These are phyloP conservation scores for Montipora capricornis DNA, from an alignment of 64 coral and sea anemone species.

Conservation along the genomic window DNA sequence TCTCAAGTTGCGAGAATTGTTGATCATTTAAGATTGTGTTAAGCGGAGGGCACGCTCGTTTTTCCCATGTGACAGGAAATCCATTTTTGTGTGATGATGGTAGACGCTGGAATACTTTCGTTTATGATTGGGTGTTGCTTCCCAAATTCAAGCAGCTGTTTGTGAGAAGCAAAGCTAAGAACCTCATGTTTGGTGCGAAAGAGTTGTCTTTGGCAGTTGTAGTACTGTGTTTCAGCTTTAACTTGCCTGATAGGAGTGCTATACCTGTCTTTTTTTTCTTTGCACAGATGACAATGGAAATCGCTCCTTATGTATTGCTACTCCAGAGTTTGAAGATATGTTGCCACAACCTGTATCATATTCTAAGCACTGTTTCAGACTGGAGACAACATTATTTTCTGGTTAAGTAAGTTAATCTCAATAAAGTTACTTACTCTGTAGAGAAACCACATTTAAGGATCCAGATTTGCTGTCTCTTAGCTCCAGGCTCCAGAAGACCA, in stretches of 20 bases:
- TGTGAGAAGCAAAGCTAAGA: neutral
- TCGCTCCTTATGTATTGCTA: neutral
- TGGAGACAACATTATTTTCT: no score
- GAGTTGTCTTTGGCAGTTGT: constrained; percentile 8
- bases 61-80: no score
- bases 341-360: neutral
- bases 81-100: no score
- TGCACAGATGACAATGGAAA: neutral
- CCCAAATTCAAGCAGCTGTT: no score
- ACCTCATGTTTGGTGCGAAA: neutral
- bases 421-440: constrained; percentile 7
- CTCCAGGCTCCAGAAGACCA: constrained; percentile 27
- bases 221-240: neutral
- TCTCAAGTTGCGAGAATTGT: no score
- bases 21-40: no score
- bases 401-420: neutral
- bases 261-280: neutral
- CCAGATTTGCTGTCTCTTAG: constrained; percentile 19
- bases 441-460: constrained; percentile 35
- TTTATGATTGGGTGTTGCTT: no score
- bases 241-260: neutral
- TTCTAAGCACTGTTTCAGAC: no score
- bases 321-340: neutral
- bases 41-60: no score
- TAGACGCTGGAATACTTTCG: no score